Evolutionary conservation across 2,797 vertebrate genomes (phyloP), one percentile per base, ranked within the genome.

Genomic region (Lagorchestes hirsutus): DNA sequence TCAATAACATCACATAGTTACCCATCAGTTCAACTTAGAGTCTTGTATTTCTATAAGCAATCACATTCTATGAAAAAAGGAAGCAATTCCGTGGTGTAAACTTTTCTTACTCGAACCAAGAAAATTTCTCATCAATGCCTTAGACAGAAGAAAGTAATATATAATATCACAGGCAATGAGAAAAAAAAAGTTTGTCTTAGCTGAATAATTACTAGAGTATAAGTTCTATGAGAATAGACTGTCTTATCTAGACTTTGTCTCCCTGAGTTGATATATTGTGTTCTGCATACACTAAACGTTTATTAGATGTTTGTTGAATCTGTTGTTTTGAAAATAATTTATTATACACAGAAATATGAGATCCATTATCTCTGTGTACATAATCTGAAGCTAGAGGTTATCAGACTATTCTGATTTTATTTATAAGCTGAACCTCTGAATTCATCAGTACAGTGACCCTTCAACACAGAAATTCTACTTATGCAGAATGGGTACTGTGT

Each of bases 51-150:
- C 50, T 62, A 5, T 6, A 55, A 91, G 90, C 8, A 46, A 82
- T 92, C 46, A 13, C 1, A 3, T 92, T 52, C 94, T 74, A 27
- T 95, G 56, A 93, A 59, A 97, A 50, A 82, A 74, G 10, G n/a
- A 62, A 96, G 31, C 8, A 34, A 4, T 31, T 40, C n/a, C 27
- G 13, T 62, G 58, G n/a, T 16, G 46, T 27, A 82, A 46, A 94
- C 93, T 46, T 95, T 96, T 95, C 59, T 94, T 91, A 18, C 11
- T 54, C 34, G 24, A 55, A 13, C 67, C 24, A 74, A 95, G 59
- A 29, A 92, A 55, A 82, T 92, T 96, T 97, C 91, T 54, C 82
- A 46, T 90, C 94, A 40, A 55, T 95, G 57, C 14, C 54, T 93
- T 91, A 92, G 54, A 28, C 40, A 10, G 57, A 93, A 94, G 40